phyloP scores from a whole-genome alignment of 2,888 invertebrate species.

The Tridacna crocea region DNA sequence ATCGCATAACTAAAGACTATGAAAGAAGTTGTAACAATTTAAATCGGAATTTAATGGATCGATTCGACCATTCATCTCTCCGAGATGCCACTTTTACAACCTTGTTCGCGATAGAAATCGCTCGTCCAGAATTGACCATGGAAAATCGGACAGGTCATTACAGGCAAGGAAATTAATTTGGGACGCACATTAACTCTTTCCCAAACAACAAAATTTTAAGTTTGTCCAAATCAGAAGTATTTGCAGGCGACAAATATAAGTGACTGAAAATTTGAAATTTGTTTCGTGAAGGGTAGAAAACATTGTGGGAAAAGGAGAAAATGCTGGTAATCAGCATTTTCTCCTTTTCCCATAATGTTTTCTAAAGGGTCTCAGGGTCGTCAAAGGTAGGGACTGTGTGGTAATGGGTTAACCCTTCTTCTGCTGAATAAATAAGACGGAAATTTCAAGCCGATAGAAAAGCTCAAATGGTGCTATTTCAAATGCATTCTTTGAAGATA shows the following conservation, averaged over 20 bases:
- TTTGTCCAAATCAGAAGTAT: too few relatives aligned
- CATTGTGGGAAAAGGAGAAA: conserved; percentile 5
- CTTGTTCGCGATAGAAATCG: background rate
- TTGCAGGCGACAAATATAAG: too few relatives aligned
- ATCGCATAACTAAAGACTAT: background rate
- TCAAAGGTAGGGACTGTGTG: too few relatives aligned
- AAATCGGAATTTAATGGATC: conserved; percentile 11
- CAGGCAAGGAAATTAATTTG: conserved; percentile 5
- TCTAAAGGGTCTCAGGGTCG: too few relatives aligned
- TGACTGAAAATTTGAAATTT: background rate
- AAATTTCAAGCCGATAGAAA: too few relatives aligned
- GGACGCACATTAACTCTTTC: conserved; percentile 19
- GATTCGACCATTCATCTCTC: background rate
- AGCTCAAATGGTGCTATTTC: too few relatives aligned
- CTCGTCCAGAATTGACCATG: conserved; percentile 1
- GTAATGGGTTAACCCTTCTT: too few relatives aligned
- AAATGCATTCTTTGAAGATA: too few relatives aligned
- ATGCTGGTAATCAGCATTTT: background rate
- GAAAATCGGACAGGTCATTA: conserved; percentile 8
- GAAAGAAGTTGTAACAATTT: background rate
- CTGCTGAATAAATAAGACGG: too few relatives aligned
- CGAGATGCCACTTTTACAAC: conserved; percentile 11
- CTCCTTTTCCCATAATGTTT: conserved; percentile 5
- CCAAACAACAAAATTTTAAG: too few relatives aligned
- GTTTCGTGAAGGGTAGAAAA: background rate